Conservation (phyloP, 2,113 vertebrate species). For the Brienomyrus longianalis region DNA sequence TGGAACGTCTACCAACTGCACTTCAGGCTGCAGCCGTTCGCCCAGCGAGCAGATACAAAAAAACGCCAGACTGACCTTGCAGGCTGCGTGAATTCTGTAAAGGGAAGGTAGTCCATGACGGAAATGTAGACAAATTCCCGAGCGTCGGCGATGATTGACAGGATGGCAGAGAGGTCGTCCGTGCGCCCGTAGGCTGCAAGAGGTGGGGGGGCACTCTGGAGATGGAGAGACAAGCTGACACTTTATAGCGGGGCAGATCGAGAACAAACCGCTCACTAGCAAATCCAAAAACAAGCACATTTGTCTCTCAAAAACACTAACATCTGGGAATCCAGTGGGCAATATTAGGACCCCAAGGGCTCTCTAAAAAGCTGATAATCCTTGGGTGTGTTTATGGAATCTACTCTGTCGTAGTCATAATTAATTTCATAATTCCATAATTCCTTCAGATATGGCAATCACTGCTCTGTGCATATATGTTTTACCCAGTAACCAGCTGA, state of each 20-base stretch:
- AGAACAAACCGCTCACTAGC: background rate
- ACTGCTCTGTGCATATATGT: background rate
- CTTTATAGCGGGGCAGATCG: background rate
- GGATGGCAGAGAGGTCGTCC: conserved; percentile 61
- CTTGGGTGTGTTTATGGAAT: background rate
- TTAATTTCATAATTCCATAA: background rate
- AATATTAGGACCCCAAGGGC: background rate
- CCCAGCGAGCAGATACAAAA: background rate
- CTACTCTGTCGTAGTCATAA: background rate
- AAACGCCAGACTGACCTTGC: conserved; percentile 43
- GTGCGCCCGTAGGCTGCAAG: conserved; percentile 59
- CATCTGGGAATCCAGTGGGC: background rate
- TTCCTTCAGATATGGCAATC: background rate
- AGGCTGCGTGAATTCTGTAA: conserved; percentile 52
- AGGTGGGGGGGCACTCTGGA: conserved; percentile 61
- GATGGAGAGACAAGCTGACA: background rate
- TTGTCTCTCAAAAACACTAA: background rate
- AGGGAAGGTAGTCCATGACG: conserved; percentile 68
- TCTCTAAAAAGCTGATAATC: background rate
- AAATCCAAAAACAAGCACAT: background rate
- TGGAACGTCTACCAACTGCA: background rate
- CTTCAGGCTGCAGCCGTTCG: background rate
- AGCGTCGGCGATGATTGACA: conserved; percentile 62
- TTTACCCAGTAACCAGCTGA: background rate
- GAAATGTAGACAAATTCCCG: conserved; percentile 58